Percentiles rank a stretch among this genome's conserved stretches.
phyloP scores from a whole-genome alignment of 2,888 invertebrate genomes.

The Emesis russula region DNA sequence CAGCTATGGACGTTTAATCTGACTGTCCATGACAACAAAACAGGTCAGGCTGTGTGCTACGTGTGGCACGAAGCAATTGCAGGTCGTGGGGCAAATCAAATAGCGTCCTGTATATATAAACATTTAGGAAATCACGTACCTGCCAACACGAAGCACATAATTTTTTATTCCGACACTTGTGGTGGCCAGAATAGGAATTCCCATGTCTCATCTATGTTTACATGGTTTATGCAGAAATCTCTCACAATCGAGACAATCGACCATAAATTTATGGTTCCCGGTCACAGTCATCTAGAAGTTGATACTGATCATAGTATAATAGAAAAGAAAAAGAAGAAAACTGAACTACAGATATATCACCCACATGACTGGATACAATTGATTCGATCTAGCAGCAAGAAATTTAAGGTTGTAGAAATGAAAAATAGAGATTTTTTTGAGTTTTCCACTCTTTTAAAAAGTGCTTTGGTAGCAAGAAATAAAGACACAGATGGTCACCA shows the following conservation, averaged over 20 bases:
- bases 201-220: background rate
- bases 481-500: slow-evolving; percentile 22
- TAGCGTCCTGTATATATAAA: slow-evolving; percentile 10
- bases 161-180: background rate
- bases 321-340: background rate
- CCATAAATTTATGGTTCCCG: slow-evolving; percentile 27
- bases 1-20: slow-evolving; percentile 26
- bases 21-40: slow-evolving; percentile 18
- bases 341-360: slow-evolving; percentile 1
- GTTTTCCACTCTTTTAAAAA: too few species aligned
- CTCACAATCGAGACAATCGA: background rate
- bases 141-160: background rate
- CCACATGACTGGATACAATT: background rate
- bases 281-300: slow-evolving; percentile 20
- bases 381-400: slow-evolving; percentile 7
- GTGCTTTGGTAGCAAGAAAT: background rate
- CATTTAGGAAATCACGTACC: slow-evolving; percentile 2
- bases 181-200: background rate
- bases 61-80: slow-evolving; percentile 10
- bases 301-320: slow-evolving; percentile 13
- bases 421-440: background rate
- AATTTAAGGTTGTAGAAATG: slow-evolving; percentile 22
- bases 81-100: slow-evolving; percentile 21
- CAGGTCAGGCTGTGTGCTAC: background rate
- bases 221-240: slow-evolving; percentile 21